Conservation (phyloP, 2,888 invertebrate species). For the Miltochrista miniata region DNA sequence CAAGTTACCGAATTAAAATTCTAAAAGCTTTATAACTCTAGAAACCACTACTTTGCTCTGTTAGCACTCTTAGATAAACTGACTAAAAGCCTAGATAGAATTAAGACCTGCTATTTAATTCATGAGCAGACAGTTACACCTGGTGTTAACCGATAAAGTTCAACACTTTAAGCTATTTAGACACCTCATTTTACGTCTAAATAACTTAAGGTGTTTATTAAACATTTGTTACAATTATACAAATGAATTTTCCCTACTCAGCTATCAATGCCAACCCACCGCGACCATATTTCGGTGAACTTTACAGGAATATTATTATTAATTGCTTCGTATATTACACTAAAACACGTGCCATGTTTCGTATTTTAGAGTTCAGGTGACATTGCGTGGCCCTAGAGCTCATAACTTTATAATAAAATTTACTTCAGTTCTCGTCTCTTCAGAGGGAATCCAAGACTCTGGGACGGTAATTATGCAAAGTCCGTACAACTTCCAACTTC, state of each 20-base stretch:
- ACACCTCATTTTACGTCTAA: too few relatives aligned
- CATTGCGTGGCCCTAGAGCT: slow-evolving; percentile 22
- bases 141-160: slow-evolving; percentile 5
- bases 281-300: slow-evolving; percentile 28
- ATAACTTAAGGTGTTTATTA: not conserved
- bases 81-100: not conserved
- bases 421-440: slow-evolving; percentile 41
- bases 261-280: slow-evolving; percentile 16
- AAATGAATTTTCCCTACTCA: slow-evolving; percentile 26
- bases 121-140: not conserved
- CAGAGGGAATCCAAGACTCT: slow-evolving; percentile 32
- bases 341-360: slow-evolving; percentile 30
- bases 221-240: slow-evolving; percentile 34
- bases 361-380: slow-evolving; percentile 27
- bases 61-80: too few relatives aligned
- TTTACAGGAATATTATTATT: slow-evolving; percentile 40
- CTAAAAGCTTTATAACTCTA: too few relatives aligned
- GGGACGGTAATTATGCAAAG: slow-evolving; percentile 72
- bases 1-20: too few relatives aligned
- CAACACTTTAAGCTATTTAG: not conserved
- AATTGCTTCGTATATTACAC: slow-evolving; percentile 33
- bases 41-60: too few relatives aligned
- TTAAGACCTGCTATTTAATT: not conserved
- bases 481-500: slow-evolving; percentile 60
- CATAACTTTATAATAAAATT: slow-evolving; percentile 54